These are phyloP conservation scores for Protaetia brevitarsis DNA, from an alignment of 1,140 invertebrate genomes.

Conservation along the genomic window DNA sequence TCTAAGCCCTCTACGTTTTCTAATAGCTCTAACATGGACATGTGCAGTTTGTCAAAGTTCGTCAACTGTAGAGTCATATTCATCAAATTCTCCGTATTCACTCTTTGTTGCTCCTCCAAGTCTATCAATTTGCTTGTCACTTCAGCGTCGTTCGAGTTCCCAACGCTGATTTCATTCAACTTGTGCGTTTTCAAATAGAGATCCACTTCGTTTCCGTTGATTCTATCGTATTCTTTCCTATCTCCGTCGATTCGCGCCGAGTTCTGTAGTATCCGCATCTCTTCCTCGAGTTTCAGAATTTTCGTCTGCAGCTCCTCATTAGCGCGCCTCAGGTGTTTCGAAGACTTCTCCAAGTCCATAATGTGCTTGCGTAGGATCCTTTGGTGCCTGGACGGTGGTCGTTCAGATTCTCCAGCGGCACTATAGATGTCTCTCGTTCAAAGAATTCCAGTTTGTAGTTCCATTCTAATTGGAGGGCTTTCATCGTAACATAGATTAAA, in stretches of 20 bases:
- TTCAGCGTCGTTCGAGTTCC: constrained; percentile 28
- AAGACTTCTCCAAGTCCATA: constrained; percentile 41
- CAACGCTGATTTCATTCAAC: constrained; percentile 35
- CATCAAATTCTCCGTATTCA: constrained; percentile 53
- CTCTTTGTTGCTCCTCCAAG: constrained; percentile 55
- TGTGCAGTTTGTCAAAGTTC: constrained; percentile 66
- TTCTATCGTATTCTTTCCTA: constrained; percentile 31
- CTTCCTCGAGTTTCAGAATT: constrained; percentile 39
- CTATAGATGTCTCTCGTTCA: constrained; percentile 34
- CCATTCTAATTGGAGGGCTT: constrained; percentile 46
- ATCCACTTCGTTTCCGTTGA: constrained; percentile 41
- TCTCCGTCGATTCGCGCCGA: constrained; percentile 26
- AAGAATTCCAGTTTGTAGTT: constrained; percentile 42
- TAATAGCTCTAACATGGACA: constrained; percentile 71
- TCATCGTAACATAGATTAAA: constrained; percentile 38
- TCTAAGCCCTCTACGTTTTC: constrained; percentile 73
- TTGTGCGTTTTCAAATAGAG: constrained; percentile 37
- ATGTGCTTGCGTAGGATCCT: constrained; percentile 50
- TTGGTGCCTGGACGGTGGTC: constrained; percentile 50
- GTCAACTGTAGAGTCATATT: constrained; percentile 62
- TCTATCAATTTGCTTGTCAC: constrained; percentile 44
- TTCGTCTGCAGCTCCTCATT: constrained; percentile 37
- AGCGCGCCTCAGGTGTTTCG: constrained; percentile 37
- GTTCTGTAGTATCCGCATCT: constrained; percentile 40
- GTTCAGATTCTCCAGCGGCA: constrained; percentile 27